Evolutionary conservation across 1,140 invertebrate species (phyloP).

Genomic region (Habropoda laboriosa): DNA sequence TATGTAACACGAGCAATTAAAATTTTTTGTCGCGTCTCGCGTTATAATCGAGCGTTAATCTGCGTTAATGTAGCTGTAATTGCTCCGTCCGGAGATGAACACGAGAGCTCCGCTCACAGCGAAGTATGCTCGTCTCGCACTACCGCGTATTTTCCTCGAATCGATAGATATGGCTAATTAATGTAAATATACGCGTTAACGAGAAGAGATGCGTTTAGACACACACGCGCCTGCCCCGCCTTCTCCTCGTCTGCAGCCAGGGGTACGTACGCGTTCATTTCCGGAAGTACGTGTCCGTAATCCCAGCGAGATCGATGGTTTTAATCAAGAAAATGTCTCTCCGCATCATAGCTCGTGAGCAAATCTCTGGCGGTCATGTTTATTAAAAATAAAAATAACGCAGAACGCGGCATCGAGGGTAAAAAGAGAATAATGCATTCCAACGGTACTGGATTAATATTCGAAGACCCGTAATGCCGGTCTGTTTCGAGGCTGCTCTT

Average conservation of each 20-base stretch:
- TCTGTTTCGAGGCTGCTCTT: conserved; percentile 33
- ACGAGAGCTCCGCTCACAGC: too few relatives aligned
- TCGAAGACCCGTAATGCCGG: conserved; percentile 33
- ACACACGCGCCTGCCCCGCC: not conserved
- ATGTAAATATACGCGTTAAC: conserved; percentile 28
- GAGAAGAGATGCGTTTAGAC: conserved; percentile 28
- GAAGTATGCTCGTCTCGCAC: too few relatives aligned
- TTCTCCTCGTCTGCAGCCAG: too few relatives aligned
- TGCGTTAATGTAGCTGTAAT: too few relatives aligned
- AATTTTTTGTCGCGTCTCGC: conserved; percentile 1
- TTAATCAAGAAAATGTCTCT: conserved; percentile 77
- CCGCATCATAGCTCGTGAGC: conserved; percentile 62
- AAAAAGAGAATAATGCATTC: conserved; percentile 49
- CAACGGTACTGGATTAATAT: conserved; percentile 49
- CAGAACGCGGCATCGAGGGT: not conserved
- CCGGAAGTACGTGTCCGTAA: conserved; percentile 64
- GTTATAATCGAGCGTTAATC: too few relatives aligned
- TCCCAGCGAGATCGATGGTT: conserved; percentile 72
- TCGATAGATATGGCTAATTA: conserved; percentile 20
- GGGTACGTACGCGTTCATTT: conserved; percentile 53
- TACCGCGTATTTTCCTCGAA: not conserved
- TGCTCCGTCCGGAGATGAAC: too few relatives aligned
- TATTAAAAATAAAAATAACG: conserved; percentile 64
- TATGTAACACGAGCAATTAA: conserved; percentile 31
- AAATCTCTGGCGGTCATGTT: conserved; percentile 59